Base-by-base conservation (phyloP, 2,797 vertebrate species). In the Hylomyscus alleni region DNA sequence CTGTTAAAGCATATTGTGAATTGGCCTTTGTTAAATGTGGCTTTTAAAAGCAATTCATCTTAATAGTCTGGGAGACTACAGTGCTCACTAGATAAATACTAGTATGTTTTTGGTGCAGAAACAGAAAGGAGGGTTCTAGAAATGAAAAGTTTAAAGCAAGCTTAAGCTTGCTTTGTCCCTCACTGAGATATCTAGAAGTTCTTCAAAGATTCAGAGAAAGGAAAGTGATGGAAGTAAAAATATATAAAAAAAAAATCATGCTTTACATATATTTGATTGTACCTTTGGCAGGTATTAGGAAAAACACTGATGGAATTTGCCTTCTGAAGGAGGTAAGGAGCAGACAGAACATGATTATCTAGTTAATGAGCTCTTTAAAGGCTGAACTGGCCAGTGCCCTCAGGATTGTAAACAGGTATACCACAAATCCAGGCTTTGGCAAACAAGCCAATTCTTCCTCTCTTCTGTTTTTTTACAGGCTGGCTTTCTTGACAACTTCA, bases 201-300 rank as follows among this genome's bases (percentile, higher is more conserved):
- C 37, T 69, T 95, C 52, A 91, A 94, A 89, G 60, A 89, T 50
- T 67, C 40, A 87, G 92, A 91, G 50, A 91, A 90, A 7, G 26
- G 6, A 86, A 95, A 93, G 54, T 50, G 0, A 54, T 40, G 9
- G 9, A 76, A 76, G 75, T 65, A 40, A 77, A 73, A 86, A 13
- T 47, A 44, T n/a, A n/a, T n/a, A 50, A n/a, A 56, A 58, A 12
- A 11, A 29, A 76, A n/a, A 77, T 9, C 60, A 40, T 9, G 47
- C 2, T 65, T 62, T 65, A 77, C 9, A 78, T 90, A n/a, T 2
- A 37, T 37, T 34, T 11, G 0, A 2, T 87, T 83, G 54, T 87
- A 44, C 69, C 67, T 81, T 87, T 80, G 40, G 62, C 14, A 65
- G 31, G 24, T 9, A 19, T 22, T 40, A 82, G 77, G 10, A 47